These are phyloP conservation scores for Stegostoma tigrinum DNA, from an alignment of 2,113 vertebrate genomes.

Conservation along the genomic window DNA sequence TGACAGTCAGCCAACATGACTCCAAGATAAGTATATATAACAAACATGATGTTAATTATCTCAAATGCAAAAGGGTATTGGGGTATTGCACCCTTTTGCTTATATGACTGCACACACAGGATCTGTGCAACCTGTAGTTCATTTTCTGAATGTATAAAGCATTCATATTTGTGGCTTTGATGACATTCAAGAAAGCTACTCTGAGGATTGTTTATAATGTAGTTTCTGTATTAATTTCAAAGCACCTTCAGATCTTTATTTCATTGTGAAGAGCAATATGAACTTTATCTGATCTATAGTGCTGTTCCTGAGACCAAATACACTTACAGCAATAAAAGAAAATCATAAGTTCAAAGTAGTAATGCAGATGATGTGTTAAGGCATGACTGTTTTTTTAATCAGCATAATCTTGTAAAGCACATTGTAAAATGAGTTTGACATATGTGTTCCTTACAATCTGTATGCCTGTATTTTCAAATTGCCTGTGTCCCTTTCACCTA, in stretches of 20 bases:
- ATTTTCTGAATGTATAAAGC: not conserved
- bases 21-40: not conserved
- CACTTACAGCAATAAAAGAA: not conserved
- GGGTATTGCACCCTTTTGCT: not conserved
- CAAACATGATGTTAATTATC: not conserved
- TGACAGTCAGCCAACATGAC: not conserved
- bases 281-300: not conserved
- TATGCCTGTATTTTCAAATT: not conserved
- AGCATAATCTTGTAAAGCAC: not conserved
- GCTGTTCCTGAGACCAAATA: not conserved
- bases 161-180: not conserved
- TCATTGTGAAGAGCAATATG: not conserved
- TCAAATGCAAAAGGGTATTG: not conserved
- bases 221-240: not conserved
- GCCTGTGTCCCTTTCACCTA: not conserved
- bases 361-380: not conserved
- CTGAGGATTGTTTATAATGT: not conserved
- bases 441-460: not conserved
- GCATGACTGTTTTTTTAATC: not conserved
- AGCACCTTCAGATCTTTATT: not conserved
- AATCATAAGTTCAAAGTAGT: not conserved
- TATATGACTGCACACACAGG: not conserved
- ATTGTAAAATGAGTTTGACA: conserved; percentile 15
- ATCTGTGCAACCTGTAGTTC: not conserved
- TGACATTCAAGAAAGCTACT: not conserved